These are phyloP conservation scores for Drepana falcataria DNA, from an alignment of 2,888 invertebrate genomes.

Conservation along the genomic window DNA sequence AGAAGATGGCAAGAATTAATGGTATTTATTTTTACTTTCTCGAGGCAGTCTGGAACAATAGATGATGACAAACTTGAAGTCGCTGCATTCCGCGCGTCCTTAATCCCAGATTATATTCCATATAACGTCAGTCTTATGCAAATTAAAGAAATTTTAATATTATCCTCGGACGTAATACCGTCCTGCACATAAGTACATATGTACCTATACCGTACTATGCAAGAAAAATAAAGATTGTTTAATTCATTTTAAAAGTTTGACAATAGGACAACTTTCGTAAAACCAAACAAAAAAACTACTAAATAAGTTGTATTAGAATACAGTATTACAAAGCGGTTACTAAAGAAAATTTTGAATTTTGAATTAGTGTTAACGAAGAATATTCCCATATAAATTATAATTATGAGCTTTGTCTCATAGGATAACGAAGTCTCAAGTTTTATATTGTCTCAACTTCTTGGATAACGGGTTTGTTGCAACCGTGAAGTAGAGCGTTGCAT, in stretches of 20 bases:
- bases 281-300: too few species aligned
- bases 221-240: too few species aligned
- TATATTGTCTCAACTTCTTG: conserved; percentile 14
- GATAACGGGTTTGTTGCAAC: conserved; percentile 44
- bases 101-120: conserved; percentile 48
- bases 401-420: background rate
- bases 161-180: too few species aligned
- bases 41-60: conserved; percentile 26
- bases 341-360: too few species aligned
- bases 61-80: conserved; percentile 31
- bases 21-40: too few species aligned
- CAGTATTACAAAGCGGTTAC: too few species aligned
- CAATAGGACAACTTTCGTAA: too few species aligned
- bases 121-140: conserved; percentile 16
- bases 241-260: too few species aligned
- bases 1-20: too few species aligned
- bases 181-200: background rate
- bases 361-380: too few species aligned
- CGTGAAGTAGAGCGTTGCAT: conserved; percentile 64
- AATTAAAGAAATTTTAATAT: background rate
- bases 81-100: conserved; percentile 27
- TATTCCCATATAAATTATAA: too few species aligned
- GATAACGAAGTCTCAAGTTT: background rate
- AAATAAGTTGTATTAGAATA: too few species aligned
- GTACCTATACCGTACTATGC: background rate